Conservation (phyloP, 2,888 invertebrate species). For the Apodemia mormo region DNA sequence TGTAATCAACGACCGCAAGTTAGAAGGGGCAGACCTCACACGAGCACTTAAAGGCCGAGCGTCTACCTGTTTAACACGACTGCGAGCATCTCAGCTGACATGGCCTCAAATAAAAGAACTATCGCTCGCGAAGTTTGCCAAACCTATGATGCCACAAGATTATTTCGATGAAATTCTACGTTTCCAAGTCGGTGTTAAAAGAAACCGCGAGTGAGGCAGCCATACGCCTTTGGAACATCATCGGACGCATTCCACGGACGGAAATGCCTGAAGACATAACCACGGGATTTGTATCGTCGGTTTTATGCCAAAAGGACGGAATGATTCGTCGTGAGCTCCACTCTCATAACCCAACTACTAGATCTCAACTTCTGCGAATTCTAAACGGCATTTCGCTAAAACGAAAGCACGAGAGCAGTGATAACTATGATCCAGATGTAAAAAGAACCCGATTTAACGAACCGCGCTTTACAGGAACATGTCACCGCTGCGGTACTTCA, state of each 20-base stretch:
- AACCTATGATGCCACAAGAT: conserved; percentile 29
- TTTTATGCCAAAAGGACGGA: conserved; percentile 23
- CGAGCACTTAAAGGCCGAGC: conserved; percentile 33
- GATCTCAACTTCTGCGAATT: conserved; percentile 23
- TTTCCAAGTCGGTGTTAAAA: conserved; percentile 21
- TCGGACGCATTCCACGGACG: conserved; percentile 21
- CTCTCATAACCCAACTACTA: conserved; percentile 20
- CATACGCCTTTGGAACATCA: conserved; percentile 24
- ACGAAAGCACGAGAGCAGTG: conserved; percentile 13
- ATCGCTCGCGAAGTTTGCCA: conserved; percentile 20
- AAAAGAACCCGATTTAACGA: conserved; percentile 2
- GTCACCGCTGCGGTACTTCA: not conserved
- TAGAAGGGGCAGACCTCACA: conserved; percentile 34
- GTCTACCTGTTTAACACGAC: conserved; percentile 24
- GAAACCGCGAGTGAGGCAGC: conserved; percentile 26
- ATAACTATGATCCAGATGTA: not conserved
- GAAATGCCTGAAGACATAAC: conserved; percentile 24
- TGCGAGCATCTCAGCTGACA: conserved; percentile 19
- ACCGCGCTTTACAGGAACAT: not conserved
- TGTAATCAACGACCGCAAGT: conserved; percentile 24
- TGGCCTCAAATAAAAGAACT: conserved; percentile 26
- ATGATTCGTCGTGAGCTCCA: conserved; percentile 27
- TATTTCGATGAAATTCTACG: conserved; percentile 27
- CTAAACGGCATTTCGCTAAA: conserved; percentile 22
- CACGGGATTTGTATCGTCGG: conserved; percentile 23